These are phyloP conservation scores for Lottia gigantea DNA, from an alignment of 2,888 invertebrate genomes.

Conservation along the genomic window DNA sequence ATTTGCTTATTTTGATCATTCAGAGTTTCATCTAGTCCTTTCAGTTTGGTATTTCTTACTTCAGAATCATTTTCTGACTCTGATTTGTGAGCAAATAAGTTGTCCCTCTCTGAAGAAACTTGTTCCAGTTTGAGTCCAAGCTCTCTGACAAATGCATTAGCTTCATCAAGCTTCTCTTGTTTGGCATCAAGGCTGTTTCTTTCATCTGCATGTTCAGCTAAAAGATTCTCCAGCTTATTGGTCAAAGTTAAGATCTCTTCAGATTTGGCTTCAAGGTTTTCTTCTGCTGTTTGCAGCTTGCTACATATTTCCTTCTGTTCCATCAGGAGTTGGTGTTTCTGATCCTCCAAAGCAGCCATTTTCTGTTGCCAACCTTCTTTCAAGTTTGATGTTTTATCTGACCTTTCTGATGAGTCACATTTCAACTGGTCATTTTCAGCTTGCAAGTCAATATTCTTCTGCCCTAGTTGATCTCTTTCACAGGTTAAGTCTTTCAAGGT, in stretches of 20 bases:
- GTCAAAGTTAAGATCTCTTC: conserved; percentile 22
- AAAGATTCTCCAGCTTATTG: conserved; percentile 23
- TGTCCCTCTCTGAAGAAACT: conserved; percentile 12
- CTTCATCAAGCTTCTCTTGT: conserved; percentile 11
- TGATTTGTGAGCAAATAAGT: conserved; percentile 7
- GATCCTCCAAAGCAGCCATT: conserved; percentile 17
- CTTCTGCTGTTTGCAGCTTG: conserved; percentile 18
- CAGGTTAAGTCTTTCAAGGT: conserved; percentile 19
- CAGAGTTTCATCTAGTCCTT: conserved; percentile 24
- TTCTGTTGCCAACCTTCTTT: conserved; percentile 12
- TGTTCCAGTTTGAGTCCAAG: conserved; percentile 20
- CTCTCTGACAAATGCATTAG: conserved; percentile 11
- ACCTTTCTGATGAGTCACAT: background rate
- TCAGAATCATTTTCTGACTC: conserved; percentile 23
- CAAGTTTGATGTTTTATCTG: conserved; percentile 12
- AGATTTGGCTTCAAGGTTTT: conserved; percentile 19
- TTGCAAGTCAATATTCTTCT: conserved; percentile 16
- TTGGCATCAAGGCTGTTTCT: background rate
- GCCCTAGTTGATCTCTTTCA: conserved; percentile 22
- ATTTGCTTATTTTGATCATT: conserved; percentile 18
- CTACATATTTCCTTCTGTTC: conserved; percentile 20
- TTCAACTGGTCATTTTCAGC: conserved; percentile 12
- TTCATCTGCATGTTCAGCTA: conserved; percentile 11
- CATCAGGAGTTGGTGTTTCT: background rate
- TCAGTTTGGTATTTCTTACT: conserved; percentile 16